Base-by-base conservation (phyloP, 2,797 vertebrate species). In the Megaceryle alcyon region DNA sequence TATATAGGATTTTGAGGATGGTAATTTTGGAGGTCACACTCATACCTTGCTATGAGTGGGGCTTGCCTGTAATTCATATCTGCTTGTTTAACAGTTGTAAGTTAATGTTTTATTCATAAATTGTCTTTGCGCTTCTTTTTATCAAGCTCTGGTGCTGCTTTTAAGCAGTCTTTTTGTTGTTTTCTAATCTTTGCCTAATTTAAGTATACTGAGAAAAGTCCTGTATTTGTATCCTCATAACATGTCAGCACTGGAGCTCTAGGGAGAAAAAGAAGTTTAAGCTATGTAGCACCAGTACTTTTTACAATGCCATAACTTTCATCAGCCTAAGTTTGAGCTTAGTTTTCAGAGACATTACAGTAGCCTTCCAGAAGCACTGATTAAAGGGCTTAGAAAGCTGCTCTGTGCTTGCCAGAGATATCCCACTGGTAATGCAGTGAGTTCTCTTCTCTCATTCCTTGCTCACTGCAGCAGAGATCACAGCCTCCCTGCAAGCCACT, bases 91-190 rank as follows among this genome's bases (percentile, higher is more conserved):
- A 70, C 12, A 66, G 28, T 28, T 59, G 23, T 69, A 92, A 73
- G 9, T 69, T 78, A 29, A 83, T 88, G 8, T 16, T 79, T 72
- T 86, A 76, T 76, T 86, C 59, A 76, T 87, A 63, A 93, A 92
- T 76, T 48, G 29, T 4, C n/a, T 72, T 79, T 75, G 16, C 82
- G 12, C 12, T 77, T 57, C 12, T 61, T 83, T 80, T 89, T 63
- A 63, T 73, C 56, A 66, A 54, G n/a, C 18, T 82, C n/a, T 76
- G 28, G 16, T 82, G n/a, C 6, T 59, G 59, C 16, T 95, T 86
- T 93, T 65, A 79, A 95, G 14, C 57, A 71, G 39, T 31, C 28
- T 63, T 89, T 82, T 85, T 65, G 26, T 51, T 90, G 12, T 66
- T 90, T 84, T 82, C 44, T 77, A 48, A 64, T 43, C 20, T 91